phyloP scores from a whole-genome alignment of 37 sponge, comb jelly and placozoan genomes.

The Diacarnus erythraeanus region DNA sequence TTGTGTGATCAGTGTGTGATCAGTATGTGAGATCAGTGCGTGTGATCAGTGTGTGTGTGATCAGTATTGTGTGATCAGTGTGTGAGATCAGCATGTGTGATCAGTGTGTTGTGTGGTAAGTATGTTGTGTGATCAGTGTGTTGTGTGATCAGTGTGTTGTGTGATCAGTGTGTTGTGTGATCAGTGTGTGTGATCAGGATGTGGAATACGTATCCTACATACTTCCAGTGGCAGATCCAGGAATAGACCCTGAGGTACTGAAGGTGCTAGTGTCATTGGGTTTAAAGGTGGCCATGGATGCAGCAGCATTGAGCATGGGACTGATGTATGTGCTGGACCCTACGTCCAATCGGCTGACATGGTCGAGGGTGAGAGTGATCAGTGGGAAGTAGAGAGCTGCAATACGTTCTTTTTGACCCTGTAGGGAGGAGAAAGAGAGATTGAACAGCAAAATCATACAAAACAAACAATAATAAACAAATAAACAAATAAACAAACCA shows the following conservation, averaged over 20 bases:
- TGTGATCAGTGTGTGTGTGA: too few relatives aligned
- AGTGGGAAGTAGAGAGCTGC: constrained; percentile 89
- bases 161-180: too few relatives aligned
- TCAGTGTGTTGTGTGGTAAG: too few relatives aligned
- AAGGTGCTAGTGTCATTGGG: not conserved
- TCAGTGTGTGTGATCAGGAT: too few relatives aligned
- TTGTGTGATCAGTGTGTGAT: too few relatives aligned
- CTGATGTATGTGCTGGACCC: constrained; percentile 32
- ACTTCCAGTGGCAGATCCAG: constrained; percentile 13
- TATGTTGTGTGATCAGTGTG: too few relatives aligned
- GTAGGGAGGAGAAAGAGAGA: not conserved
- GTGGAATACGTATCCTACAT: too few relatives aligned
- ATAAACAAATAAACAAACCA: not conserved
- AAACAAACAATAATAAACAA: not conserved
- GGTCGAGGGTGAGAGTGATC: constrained; percentile 70
- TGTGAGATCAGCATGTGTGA: too few relatives aligned
- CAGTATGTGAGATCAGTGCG: too few relatives aligned
- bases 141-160: too few relatives aligned
- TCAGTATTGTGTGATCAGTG: too few relatives aligned
- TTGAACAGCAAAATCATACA: not conserved
- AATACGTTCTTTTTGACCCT: constrained; percentile 64
- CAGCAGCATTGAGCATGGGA: constrained; percentile 41
- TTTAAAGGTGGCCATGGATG: constrained; percentile 24
- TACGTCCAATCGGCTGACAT: constrained; percentile 57
- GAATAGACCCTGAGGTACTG: constrained; percentile 3